phyloP scores from a whole-genome alignment of 2,113 vertebrate genomes.

The Podocnemis expansa region DNA sequence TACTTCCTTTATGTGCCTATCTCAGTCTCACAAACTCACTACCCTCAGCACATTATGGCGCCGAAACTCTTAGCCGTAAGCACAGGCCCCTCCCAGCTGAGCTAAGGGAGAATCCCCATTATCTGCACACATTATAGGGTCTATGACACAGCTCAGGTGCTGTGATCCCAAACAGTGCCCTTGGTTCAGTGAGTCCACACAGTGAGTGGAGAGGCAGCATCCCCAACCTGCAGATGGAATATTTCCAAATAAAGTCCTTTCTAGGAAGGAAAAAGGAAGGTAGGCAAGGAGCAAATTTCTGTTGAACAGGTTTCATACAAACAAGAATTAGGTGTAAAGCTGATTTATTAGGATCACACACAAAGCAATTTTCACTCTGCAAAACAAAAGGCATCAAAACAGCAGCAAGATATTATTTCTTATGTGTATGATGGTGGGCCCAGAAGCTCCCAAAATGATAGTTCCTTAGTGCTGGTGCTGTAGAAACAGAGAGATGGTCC shows the following conservation, averaged over 20 bases:
- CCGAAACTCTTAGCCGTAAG: not conserved
- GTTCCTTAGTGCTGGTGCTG: not conserved
- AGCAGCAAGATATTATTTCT: not conserved
- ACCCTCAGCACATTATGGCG: not conserved
- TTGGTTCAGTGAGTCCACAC: not conserved
- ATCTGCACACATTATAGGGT: not conserved
- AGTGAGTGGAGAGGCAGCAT: not conserved
- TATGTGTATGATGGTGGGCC: not conserved
- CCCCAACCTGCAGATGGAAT: not conserved
- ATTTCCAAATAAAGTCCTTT: not conserved
- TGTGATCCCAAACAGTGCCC: not conserved
- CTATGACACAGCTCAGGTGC: not conserved
- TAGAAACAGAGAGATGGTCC: not conserved
- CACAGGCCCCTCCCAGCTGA: not conserved
- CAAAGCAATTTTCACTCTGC: not conserved
- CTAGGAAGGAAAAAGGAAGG: not conserved
- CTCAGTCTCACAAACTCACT: not conserved
- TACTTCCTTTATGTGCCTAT: not conserved
- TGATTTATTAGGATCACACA: not conserved
- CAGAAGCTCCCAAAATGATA: not conserved
- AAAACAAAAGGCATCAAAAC: not conserved
- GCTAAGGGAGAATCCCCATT: not conserved
- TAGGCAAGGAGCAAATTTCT: not conserved
- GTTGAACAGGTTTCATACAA: not conserved
- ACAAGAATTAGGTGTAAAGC: not conserved